These are phyloP conservation scores for Lycia hirtaria DNA, from an alignment of 2,888 invertebrate genomes.

Conservation along the genomic window DNA sequence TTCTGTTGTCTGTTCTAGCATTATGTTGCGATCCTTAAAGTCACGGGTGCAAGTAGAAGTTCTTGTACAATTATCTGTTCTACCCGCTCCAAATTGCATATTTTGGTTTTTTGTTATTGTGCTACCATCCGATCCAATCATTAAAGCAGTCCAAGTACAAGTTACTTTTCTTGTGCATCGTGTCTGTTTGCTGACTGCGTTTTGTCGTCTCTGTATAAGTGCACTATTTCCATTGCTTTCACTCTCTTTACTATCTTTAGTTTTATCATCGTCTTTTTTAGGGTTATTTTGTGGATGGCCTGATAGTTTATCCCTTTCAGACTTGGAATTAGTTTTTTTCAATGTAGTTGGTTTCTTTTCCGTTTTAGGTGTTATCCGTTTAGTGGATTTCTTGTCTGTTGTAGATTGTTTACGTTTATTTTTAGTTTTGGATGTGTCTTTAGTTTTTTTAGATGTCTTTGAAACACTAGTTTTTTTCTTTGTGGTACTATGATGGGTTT, in stretches of 20 bases:
- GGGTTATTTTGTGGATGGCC: no score
- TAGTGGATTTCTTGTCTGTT: no score
- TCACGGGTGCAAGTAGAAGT: slow-evolving; percentile 78
- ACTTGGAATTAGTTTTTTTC: no score
- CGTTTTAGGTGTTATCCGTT: no score
- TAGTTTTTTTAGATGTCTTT: slow-evolving; percentile 3
- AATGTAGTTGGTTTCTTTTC: no score
- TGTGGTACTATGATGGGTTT: slow-evolving; percentile 1
- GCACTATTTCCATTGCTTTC: no score
- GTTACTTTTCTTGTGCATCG: slow-evolving; percentile 75
- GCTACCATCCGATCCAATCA: slow-evolving; percentile 53
- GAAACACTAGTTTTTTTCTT: slow-evolving; percentile 8
- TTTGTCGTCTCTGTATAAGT: no score
- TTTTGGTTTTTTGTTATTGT: slow-evolving; percentile 38
- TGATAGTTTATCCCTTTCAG: no score
- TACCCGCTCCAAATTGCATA: slow-evolving; percentile 40
- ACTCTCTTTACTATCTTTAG: no score
- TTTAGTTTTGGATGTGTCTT: background rate
- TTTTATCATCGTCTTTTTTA: no score
- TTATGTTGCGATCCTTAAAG: slow-evolving; percentile 69
- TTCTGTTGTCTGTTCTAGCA: slow-evolving; percentile 46
- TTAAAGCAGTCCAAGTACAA: slow-evolving; percentile 73
- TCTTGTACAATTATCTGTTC: slow-evolving; percentile 68
- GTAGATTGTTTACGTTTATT: no score
- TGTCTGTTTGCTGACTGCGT: no score